Evolutionary conservation across 2,888 invertebrate genomes (phyloP).

Genomic region (Diarsia brunnea): DNA sequence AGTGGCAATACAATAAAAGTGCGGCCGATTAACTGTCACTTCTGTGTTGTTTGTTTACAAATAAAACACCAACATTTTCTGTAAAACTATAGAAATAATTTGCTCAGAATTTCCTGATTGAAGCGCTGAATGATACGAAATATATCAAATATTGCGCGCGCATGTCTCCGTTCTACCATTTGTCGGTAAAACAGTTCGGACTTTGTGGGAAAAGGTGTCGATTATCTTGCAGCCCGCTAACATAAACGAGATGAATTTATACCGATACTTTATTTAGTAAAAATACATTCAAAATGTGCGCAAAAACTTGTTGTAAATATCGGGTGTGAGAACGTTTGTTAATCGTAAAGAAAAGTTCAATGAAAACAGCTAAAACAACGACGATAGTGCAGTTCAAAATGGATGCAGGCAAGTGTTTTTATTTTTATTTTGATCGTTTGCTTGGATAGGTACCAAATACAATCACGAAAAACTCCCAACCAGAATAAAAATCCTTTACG

Average conservation of each 20-base stretch:
- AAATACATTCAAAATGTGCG: neutral
- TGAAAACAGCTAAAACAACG: neutral
- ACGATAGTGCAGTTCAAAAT: slow-evolving; percentile 42
- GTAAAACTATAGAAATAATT: neutral
- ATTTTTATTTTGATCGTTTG: slow-evolving; percentile 61
- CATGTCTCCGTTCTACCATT: slow-evolving; percentile 55
- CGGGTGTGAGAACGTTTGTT: neutral
- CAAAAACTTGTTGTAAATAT: neutral
- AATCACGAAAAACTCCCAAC: slow-evolving; percentile 3
- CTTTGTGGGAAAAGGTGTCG: slow-evolving; percentile 23
- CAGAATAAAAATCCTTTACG: neutral
- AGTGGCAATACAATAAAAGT: slow-evolving; percentile 30
- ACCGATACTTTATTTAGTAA: slow-evolving; percentile 55
- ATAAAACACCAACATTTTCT: neutral
- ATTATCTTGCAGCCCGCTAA: slow-evolving; percentile 55
- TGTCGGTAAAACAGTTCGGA: slow-evolving; percentile 68
- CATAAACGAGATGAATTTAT: slow-evolving; percentile 64
- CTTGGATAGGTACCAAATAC: slow-evolving; percentile 45
- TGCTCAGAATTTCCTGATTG: slow-evolving; percentile 34
- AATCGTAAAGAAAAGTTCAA: neutral
- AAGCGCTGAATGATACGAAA: slow-evolving; percentile 69
- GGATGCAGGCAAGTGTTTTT: slow-evolving; percentile 62
- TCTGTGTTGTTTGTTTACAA: slow-evolving; percentile 38
- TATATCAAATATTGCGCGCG: slow-evolving; percentile 76
- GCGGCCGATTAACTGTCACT: slow-evolving; percentile 13